Percentiles rank a stretch among this genome's conserved stretches.
phyloP scores from a whole-genome alignment of 1,140 invertebrate species.

The Aphis gossypii region DNA sequence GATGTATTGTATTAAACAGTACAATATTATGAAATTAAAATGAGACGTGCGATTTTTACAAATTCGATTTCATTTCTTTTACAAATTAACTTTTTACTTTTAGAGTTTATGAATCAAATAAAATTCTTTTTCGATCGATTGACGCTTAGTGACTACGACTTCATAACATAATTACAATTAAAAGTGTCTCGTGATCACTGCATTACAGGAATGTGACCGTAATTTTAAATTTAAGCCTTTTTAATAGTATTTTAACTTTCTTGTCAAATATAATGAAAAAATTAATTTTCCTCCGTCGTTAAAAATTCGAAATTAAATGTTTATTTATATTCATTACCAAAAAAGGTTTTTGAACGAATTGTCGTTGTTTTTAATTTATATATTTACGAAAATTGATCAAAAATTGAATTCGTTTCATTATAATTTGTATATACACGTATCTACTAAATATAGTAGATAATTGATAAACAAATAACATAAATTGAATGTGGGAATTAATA shows the following conservation, averaged over 20 bases:
- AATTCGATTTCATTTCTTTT: not conserved
- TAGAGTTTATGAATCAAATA: not conserved
- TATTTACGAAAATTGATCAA: not conserved
- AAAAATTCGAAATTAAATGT: not conserved
- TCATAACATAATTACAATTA: not conserved
- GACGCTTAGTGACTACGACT: not conserved
- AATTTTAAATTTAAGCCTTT: not conserved
- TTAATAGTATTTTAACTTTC: not conserved
- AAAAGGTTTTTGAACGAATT: not conserved
- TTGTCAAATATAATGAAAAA: not conserved
- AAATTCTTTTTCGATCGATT: not conserved
- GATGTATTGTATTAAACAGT: not conserved
- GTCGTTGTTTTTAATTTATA: not conserved
- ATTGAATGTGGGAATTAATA: not conserved
- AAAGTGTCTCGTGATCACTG: not conserved
- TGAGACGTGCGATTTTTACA: not conserved
- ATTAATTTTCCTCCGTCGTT: not conserved
- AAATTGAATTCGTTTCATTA: not conserved
- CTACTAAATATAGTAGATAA: not conserved
- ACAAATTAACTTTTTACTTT: not conserved
- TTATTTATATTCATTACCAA: not conserved
- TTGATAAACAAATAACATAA: not conserved
- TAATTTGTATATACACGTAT: too few species aligned
- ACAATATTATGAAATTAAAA: slow-evolving; percentile 7
- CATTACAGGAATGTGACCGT: not conserved